Evolutionary conservation across 92 coral and sea anemone genomes (phyloP).

Genomic region (Bergia sp.): DNA sequence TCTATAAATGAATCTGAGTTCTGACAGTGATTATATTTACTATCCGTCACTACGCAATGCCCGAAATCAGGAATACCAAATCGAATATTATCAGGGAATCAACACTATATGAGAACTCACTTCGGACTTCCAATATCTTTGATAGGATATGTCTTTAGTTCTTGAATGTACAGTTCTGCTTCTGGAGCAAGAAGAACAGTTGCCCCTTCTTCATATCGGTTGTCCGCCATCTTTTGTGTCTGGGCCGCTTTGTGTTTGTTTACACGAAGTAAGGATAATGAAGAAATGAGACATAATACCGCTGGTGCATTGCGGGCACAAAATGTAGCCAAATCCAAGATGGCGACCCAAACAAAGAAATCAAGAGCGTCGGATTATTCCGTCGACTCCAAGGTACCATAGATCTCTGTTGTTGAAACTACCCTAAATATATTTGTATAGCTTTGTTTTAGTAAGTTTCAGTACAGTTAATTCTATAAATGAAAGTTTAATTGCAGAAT

Average conservation of each 20-base stretch:
- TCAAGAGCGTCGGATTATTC: slow-evolving; percentile 13
- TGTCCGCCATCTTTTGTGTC: slow-evolving; percentile 65
- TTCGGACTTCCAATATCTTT: slow-evolving; percentile 89
- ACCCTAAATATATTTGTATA: background rate
- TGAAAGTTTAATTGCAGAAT: no score
- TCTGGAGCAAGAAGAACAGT: slow-evolving; percentile 87
- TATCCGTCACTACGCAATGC: slow-evolving; percentile 26
- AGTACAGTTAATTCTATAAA: background rate
- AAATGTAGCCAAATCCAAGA: slow-evolving; percentile 54
- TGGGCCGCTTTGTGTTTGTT: background rate
- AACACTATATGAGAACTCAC: slow-evolving; percentile 53
- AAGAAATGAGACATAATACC: background rate
- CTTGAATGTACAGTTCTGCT: slow-evolving; percentile 94
- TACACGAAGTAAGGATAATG: slow-evolving; percentile 34
- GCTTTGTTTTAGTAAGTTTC: background rate
- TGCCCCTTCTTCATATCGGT: slow-evolving; percentile 45
- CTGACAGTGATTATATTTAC: background rate
- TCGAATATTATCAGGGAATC: no score
- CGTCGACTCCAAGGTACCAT: slow-evolving; percentile 24
- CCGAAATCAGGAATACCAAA: background rate
- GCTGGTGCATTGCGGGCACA: slow-evolving; percentile 34
- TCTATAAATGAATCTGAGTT: no score
- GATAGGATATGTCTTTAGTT: slow-evolving; percentile 68
- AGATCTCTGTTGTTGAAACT: background rate
- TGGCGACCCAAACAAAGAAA: slow-evolving; percentile 81